Base-by-base conservation (phyloP, 1,140 invertebrate species). In the Orius laevigatus region DNA sequence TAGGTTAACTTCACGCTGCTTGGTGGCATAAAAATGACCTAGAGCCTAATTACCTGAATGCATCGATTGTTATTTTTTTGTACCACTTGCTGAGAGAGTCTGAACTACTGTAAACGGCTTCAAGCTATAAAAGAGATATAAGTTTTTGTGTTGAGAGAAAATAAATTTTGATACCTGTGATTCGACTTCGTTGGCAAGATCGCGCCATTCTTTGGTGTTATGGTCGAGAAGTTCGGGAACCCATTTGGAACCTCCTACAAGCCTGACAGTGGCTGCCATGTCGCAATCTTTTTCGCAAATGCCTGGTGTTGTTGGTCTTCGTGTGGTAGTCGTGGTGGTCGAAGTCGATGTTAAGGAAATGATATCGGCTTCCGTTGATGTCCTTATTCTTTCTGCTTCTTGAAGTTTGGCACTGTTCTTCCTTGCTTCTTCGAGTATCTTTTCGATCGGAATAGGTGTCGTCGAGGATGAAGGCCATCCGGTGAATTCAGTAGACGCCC, bases 381-480 rank as follows among this genome's bases (percentile, higher is more conserved):
- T 45, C 8, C 19, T 31, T 45, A 45, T 12, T 12, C 43, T 45
- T 19, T 45, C 32, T n/a, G 11, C 20, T 18, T 45, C 43, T 10
- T 31, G 43, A 45, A 45, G 25, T 38, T 42, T 47, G 38, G 43
- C 43, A n/a, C 19, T 31, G 11, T 45, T 31, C 18, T 58, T 81
- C 5, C 25, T 10, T 5, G 43, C 43, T n/a, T 18, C 19, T n/a
- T 45, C 80, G 35, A 85, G 59, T 1, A 86, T 63, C 60, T 84
- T 83, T 59, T 85, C 82, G 36, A 85, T 81, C 0, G 82, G 84
- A 42, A 87, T 78, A 5, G 84, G 83, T 0, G 82, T 86, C 0
- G 84, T 87, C 1, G 82, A 80, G 3, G 79, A 75, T 5, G 84
- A 82, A 9, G 85, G 83, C 84, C 84, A 90, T 12, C 84, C 85